Evolutionary conservation across 1,140 invertebrate species (phyloP).

Genomic region (Triops cancriformis): DNA sequence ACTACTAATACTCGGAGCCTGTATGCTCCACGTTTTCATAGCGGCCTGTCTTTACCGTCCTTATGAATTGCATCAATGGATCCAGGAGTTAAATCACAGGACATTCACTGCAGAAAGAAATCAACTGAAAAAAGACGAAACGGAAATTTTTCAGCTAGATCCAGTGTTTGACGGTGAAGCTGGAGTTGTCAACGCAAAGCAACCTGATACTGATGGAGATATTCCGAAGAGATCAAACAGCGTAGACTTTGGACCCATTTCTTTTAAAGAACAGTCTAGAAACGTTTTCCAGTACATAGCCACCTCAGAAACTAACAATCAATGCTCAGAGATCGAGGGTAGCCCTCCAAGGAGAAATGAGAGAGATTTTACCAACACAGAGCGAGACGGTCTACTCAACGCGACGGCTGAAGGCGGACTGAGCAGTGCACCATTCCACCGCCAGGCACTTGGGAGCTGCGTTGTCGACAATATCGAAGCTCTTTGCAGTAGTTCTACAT

Average conservation of each 20-base stretch:
- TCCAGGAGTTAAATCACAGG: conserved; percentile 22
- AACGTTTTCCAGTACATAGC: no score
- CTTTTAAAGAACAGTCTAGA: no score
- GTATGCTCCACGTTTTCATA: conserved; percentile 65
- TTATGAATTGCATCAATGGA: conserved; percentile 36
- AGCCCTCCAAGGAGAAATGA: no score
- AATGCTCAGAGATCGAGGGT: no score
- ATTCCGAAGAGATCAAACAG: no score
- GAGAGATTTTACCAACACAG: background rate
- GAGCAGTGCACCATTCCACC: background rate
- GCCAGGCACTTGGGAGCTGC: background rate
- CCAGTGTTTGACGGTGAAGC: background rate
- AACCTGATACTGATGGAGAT: no score
- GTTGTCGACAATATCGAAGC: conserved; percentile 61
- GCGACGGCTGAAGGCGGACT: background rate
- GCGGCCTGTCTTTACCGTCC: conserved; percentile 60
- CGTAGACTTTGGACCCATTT: no score
- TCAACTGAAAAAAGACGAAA: background rate
- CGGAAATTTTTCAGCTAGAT: background rate
- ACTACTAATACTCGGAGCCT: conserved; percentile 59
- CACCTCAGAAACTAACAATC: no score
- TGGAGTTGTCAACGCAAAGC: no score
- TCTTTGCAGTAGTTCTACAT: conserved; percentile 61
- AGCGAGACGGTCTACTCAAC: background rate
- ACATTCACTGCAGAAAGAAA: background rate